phyloP scores from a whole-genome alignment of 2,113 vertebrate species.

The Naja naja region DNA sequence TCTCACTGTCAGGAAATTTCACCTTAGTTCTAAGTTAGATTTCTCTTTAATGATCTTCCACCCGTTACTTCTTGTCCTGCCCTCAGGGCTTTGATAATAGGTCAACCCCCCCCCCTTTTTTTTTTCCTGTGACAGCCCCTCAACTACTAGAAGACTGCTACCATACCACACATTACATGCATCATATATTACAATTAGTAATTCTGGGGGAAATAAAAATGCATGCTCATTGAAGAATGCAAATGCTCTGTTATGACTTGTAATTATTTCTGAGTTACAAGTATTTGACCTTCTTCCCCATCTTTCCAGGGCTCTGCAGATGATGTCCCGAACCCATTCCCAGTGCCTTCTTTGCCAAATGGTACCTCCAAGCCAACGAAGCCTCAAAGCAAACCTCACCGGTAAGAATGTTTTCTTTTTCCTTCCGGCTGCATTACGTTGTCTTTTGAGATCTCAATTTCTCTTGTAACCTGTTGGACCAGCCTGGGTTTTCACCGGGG shows the following conservation, averaged over 20 bases:
- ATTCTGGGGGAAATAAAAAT: not conserved
- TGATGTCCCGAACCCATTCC: constrained; percentile 61
- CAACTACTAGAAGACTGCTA: not conserved
- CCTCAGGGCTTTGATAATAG: too few relatives aligned
- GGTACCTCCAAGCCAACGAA: constrained; percentile 70
- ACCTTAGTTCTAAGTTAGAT: not conserved
- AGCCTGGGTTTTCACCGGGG: not conserved
- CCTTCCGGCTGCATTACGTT: not conserved
- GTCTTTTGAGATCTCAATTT: not conserved
- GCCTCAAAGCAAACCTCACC: constrained; percentile 73
- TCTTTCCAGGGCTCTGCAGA: constrained; percentile 70
- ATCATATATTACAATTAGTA: not conserved
- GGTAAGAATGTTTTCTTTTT: constrained; percentile 63
- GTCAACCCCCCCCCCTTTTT: too few relatives aligned
- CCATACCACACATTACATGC: not conserved
- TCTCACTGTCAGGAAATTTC: not conserved
- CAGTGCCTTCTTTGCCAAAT: constrained; percentile 74
- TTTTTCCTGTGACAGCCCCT: not conserved
- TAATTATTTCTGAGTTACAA: not conserved
- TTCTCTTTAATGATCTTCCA: not conserved
- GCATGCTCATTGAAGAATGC: not conserved
- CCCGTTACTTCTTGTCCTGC: too few relatives aligned
- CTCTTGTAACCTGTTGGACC: not conserved
- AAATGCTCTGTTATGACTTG: not conserved
- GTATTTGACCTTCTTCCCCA: not conserved